These are phyloP conservation scores for Diploptera punctata DNA, from an alignment of 2,888 invertebrate species.

Conservation along the genomic window DNA sequence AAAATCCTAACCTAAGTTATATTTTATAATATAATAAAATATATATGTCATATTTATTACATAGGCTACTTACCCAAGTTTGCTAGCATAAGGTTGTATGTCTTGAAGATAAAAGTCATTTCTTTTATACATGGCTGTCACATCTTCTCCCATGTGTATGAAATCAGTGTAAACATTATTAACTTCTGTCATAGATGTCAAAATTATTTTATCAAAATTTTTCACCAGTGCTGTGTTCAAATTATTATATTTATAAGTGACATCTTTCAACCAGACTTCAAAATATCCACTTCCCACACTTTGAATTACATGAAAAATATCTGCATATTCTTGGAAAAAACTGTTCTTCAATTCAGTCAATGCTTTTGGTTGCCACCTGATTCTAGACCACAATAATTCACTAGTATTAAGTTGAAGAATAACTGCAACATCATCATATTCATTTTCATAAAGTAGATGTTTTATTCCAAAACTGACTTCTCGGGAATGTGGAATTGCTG, in stretches of 20 bases:
- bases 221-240: conserved; percentile 32
- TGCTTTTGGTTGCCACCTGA: conserved; percentile 48
- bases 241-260: conserved; percentile 34
- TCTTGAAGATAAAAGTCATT: conserved; percentile 48
- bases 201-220: conserved; percentile 33
- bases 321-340: conserved; percentile 39
- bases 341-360: conserved; percentile 42
- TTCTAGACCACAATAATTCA: conserved; percentile 46
- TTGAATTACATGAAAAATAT: conserved; percentile 35
- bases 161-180: conserved; percentile 44
- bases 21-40: too few species aligned
- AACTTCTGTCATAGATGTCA: conserved; percentile 38
- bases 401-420: conserved; percentile 48
- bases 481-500: conserved; percentile 48
- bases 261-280: conserved; percentile 42
- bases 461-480: conserved; percentile 47
- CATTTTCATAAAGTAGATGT: conserved; percentile 46
- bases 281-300: conserved; percentile 35
- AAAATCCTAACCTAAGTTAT: too few species aligned
- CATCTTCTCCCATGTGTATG: conserved; percentile 34
- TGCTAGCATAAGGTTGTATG: conserved; percentile 38
- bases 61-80: conserved; percentile 36
- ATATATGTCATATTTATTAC: too few species aligned
- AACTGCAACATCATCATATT: conserved; percentile 46
- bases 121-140: conserved; percentile 44